Evolutionary conservation across 2,113 vertebrate species (phyloP).

Genomic region (Hoplias malabaricus): DNA sequence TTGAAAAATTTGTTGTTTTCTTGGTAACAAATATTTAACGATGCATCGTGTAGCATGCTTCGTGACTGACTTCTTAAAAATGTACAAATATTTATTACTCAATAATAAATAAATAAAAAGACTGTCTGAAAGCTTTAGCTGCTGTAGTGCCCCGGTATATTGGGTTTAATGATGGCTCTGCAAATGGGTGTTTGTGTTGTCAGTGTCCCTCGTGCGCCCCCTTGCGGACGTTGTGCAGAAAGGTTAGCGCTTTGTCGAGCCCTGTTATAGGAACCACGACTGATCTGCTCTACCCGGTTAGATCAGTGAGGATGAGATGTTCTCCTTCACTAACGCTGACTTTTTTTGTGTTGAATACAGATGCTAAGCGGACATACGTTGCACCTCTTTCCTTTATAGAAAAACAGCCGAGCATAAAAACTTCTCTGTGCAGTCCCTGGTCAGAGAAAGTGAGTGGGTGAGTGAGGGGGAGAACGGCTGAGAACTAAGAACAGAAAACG

Average conservation of each 20-base stretch:
- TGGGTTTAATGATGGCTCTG: no score
- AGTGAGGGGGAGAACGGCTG: neutral
- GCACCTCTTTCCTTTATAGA: neutral
- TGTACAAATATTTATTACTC: no score
- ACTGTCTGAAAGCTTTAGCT: neutral
- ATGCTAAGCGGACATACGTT: neutral
- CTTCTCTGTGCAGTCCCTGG: neutral
- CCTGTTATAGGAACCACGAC: neutral
- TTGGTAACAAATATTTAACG: no score
- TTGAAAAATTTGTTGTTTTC: no score
- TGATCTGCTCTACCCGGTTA: no score
- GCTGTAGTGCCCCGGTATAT: neutral
- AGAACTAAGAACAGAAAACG: neutral
- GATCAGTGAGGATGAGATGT: no score
- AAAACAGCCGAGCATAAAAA: neutral
- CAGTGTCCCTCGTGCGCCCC: neutral
- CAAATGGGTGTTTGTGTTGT: no score
- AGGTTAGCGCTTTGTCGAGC: neutral
- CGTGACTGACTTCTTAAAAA: no score
- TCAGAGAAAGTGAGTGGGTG: neutral
- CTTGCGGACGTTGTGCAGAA: neutral
- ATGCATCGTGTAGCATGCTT: no score
- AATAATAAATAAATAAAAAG: no score
- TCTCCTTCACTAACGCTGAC: no score
- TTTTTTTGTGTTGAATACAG: neutral